Conservation (phyloP, 2,797 vertebrate species). For the Hephaestus fuliginosus region DNA sequence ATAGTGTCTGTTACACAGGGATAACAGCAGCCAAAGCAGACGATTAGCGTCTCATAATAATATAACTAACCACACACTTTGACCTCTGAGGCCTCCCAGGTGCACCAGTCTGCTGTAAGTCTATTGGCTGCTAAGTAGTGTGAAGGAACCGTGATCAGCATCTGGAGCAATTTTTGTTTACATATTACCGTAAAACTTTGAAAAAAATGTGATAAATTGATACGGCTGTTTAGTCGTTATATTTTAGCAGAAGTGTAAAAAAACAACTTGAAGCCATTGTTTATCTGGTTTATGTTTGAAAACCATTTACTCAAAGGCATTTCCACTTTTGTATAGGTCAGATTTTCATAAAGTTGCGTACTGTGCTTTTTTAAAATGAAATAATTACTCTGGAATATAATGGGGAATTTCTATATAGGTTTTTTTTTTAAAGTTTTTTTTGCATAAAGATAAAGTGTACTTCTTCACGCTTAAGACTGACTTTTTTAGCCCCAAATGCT, state of each 20-base stretch:
- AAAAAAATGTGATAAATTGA: no score
- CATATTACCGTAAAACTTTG: background rate
- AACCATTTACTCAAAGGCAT: no score
- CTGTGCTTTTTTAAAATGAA: no score
- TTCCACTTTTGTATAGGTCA: no score
- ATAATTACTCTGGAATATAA: no score
- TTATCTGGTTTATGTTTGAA: background rate
- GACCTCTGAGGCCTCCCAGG: slow-evolving; percentile 24
- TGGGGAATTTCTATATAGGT: no score
- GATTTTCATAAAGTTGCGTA: no score
- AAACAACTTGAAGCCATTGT: no score
- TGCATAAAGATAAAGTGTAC: no score
- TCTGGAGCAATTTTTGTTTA: background rate
- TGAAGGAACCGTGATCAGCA: background rate
- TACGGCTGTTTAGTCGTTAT: background rate
- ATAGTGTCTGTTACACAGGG: slow-evolving; percentile 44
- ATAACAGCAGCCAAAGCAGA: slow-evolving; percentile 33
- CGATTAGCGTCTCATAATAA: slow-evolving; percentile 37
- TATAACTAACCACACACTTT: slow-evolving; percentile 26
- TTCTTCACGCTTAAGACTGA: no score
- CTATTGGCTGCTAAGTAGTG: background rate
- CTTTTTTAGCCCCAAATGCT: background rate
- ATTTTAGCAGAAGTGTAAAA: background rate
- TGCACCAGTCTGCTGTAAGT: background rate
- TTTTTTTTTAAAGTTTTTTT: no score